Base-by-base conservation (phyloP, 2,888 invertebrate genomes). In the Allacma fusca region DNA sequence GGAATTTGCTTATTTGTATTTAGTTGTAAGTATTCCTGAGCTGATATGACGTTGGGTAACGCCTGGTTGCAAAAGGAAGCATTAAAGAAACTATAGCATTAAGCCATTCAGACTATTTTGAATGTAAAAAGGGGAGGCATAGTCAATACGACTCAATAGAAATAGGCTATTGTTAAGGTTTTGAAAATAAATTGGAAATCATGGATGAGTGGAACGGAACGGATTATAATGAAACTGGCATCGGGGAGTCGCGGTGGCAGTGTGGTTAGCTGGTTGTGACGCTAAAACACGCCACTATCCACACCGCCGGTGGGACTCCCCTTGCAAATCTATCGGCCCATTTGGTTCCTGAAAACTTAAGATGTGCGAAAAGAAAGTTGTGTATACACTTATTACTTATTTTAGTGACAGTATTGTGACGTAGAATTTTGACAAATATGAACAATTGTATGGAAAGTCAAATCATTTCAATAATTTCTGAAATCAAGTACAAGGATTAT, bases 201-300 rank as follows among this genome's bases (percentile, higher is more conserved):
- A 16, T 50, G 62, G 62, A 26, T 24, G n/a, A 62, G 24, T 62
- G 62, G 62, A 62, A 62, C 62, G 23, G 62, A 26, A 62, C 23
- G 21, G 21, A 57, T 21, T 21, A 23, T 62, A 70, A 57, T 43
- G 28, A 68, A 29, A 64, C 65, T 77, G 68, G 72, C 67, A 74
- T 82, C 80, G 81, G 82, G 83, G 80, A 80, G 82, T 80, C 81
- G 81, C 79, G 80, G 90, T 96, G 97, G 97, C 97, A 97, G 97
- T 97, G 97, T 97, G 96, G 96, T 97, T 97, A 97, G 97, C 97
- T 97, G 97, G 97, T 97, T 97, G 97, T 97, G 94, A 83, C 79
- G 78, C 77, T 80, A 24, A 79, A 81, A 81, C 82, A 83, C 82
- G 92, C 96, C 96, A 93, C 95, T 96, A 93, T 91, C 94, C 91